phyloP scores from a whole-genome alignment of 2,113 vertebrate genomes.

The Hemibagrus wyckioides region DNA sequence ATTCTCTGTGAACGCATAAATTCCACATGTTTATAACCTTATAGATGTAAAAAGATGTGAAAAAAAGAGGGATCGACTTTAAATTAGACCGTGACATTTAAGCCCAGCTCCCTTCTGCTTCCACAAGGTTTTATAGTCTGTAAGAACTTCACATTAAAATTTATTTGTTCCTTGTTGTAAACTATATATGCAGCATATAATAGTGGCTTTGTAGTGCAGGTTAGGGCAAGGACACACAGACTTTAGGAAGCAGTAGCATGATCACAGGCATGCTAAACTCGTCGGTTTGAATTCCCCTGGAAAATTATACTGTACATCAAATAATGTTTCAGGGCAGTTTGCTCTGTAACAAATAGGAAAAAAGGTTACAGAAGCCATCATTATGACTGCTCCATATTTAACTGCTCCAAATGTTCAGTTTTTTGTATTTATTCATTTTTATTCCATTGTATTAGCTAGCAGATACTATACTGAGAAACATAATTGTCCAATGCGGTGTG shows the following conservation, averaged over 20 bases:
- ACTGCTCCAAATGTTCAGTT: background rate
- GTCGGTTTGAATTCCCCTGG: background rate
- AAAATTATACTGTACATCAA: background rate
- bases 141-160: constrained; percentile 26
- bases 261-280: background rate
- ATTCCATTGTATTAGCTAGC: background rate
- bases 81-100: constrained; percentile 8
- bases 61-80: background rate
- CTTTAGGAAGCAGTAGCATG: background rate
- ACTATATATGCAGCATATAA: background rate
- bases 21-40: constrained; percentile 9
- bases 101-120: background rate
- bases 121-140: constrained; percentile 7
- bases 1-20: background rate
- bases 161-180: constrained; percentile 25
- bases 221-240: background rate
- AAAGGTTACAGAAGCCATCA: background rate
- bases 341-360: background rate
- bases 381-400: background rate
- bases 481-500: background rate
- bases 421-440: too few relatives aligned
- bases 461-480: background rate
- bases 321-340: background rate
- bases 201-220: background rate
- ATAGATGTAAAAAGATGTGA: background rate